Conservation (phyloP, 2,797 vertebrate species). For the Echeneis naucrates region DNA sequence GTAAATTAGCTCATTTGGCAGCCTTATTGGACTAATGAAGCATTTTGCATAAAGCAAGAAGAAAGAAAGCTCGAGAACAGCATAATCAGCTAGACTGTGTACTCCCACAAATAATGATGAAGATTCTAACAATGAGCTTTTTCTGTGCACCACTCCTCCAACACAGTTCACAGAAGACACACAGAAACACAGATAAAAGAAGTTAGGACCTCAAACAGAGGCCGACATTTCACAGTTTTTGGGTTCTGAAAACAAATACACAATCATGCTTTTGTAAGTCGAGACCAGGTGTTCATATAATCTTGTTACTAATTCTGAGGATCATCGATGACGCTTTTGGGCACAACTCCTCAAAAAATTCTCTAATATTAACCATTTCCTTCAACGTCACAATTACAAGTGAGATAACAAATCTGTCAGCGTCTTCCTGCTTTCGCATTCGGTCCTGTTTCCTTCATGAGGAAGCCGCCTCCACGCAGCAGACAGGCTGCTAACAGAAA, state of each 20-base stretch:
- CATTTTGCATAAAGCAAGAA: constrained; percentile 24
- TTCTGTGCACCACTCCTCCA: background rate
- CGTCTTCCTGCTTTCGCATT: no score
- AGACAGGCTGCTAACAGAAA: constrained; percentile 18
- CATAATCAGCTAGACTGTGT: background rate
- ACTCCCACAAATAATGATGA: background rate
- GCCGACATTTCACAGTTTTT: background rate
- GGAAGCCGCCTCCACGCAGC: background rate
- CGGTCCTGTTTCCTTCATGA: background rate
- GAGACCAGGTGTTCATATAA: no score
- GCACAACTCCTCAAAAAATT: background rate
- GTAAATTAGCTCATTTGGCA: constrained; percentile 28
- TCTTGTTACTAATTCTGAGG: no score
- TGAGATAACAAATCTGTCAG: background rate
- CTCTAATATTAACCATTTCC: background rate
- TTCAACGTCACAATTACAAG: no score
- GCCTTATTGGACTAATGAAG: constrained; percentile 4
- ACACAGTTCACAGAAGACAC: background rate
- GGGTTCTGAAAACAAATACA: no score
- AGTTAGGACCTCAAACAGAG: background rate
- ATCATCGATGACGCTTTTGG: no score
- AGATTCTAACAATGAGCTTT: background rate
- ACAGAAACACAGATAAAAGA: background rate
- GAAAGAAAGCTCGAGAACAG: background rate
- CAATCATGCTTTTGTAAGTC: no score